Evolutionary conservation across 2,888 invertebrate species (phyloP).

Genomic region (Lottia scabra): DNA sequence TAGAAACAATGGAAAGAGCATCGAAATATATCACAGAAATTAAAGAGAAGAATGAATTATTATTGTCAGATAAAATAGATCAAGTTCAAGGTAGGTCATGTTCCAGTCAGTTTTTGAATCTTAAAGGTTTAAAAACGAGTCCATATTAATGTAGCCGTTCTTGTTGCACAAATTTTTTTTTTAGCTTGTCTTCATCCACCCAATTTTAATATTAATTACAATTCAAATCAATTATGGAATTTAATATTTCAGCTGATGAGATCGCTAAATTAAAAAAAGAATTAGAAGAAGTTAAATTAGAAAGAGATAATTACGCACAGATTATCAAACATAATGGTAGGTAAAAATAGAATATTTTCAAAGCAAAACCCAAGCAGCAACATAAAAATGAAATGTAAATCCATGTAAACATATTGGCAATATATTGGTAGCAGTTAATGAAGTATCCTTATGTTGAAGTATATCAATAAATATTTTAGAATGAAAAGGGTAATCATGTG

Average conservation of each 20-base stretch:
- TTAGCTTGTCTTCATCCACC: too few species aligned
- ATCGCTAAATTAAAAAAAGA: slow-evolving; percentile 52
- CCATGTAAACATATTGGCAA: too few species aligned
- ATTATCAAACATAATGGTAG: slow-evolving; percentile 59
- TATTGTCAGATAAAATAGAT: slow-evolving; percentile 37
- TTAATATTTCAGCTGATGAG: slow-evolving; percentile 53
- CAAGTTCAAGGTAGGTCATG: slow-evolving; percentile 29
- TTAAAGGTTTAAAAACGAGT: neutral
- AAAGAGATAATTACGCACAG: slow-evolving; percentile 55
- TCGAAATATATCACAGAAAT: slow-evolving; percentile 61
- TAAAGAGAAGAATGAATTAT: slow-evolving; percentile 54
- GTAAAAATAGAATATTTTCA: neutral
- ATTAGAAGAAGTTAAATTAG: slow-evolving; percentile 47
- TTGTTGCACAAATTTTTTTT: too few species aligned
- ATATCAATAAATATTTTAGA: too few species aligned
- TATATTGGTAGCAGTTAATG: too few species aligned
- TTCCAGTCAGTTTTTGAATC: too few species aligned
- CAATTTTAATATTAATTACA: too few species aligned
- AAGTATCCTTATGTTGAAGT: too few species aligned
- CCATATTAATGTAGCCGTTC: too few species aligned
- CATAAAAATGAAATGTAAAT: too few species aligned
- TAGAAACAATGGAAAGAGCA: slow-evolving; percentile 62
- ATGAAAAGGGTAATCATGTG: too few species aligned
- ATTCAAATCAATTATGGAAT: neutral
- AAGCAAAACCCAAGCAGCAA: too few species aligned